Base-by-base conservation (phyloP, 2,113 vertebrate species). In the Microcebus griseorufus region DNA sequence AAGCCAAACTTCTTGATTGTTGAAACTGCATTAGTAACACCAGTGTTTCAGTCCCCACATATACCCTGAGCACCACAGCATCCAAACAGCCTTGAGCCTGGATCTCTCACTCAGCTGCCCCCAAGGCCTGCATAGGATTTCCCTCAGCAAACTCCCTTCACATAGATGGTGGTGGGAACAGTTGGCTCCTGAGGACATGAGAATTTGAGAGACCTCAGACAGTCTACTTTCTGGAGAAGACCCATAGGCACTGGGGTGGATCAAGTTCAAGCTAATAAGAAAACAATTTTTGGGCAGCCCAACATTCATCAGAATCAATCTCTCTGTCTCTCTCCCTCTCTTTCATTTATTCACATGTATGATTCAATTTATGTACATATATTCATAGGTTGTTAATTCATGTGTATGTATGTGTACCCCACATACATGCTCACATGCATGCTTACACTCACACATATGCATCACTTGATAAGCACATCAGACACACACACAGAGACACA, bases 161-260 rank as follows among this genome's bases (percentile, higher is more conserved):
- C 32, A 48, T 8, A 48, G 60, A 81, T 88, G 60, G 45, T 65
- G 48, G 34, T 13, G 20, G 48, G 45, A 80, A 96, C 32, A 80
- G 55, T 6, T 93, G 72, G n/a, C 55, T 88, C 53, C 88, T 60
- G 12, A 22, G 76, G 81, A 93, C 67, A 67, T 55, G 32, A 95
- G 75, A 94, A 86, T 79, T 45, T 87, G 73, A 92, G 70, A 96
- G n/a, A 65, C 16, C 65, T 86, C 48, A 84, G 62, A 73, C 45
- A 86, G 20, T 5, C 37, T 97, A 53, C 70, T 93, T 95, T 94
- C 55, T 93, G 37, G 87, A 92, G 67, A 89, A 94, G 37, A 92
- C 64, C n/a, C 60, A 80, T 22, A 64, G 60, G 65, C 79, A 81
- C 80, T 51, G 87, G 79, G 55, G 39, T 69, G 45, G 60, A 90